Percentiles rank a stretch among this genome's conserved stretches.
phyloP scores from a whole-genome alignment of 92 coral and sea anemone genomes.

The Isaurus tuberculatus region DNA sequence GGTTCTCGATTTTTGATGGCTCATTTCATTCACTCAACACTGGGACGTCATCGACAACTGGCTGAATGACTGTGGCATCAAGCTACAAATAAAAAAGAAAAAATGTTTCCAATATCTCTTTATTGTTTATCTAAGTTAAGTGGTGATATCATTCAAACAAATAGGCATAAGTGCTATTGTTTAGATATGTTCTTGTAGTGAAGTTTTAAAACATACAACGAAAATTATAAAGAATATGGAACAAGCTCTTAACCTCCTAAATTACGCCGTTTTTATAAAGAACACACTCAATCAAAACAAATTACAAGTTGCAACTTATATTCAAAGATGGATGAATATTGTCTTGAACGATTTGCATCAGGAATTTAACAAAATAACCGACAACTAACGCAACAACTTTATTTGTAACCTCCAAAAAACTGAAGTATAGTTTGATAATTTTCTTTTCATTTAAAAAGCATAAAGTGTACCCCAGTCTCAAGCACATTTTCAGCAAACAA shows the following conservation, averaged over 20 bases:
- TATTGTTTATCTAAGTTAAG: neutral
- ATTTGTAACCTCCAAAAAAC: no score
- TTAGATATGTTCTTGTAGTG: neutral
- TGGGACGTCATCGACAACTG: neutral
- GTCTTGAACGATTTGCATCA: no score
- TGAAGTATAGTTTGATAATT: neutral
- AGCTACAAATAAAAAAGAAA: conserved; percentile 2
- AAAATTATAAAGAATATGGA: neutral
- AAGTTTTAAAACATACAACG: neutral
- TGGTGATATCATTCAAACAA: conserved; percentile 1
- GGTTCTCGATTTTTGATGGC: neutral
- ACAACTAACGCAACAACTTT: no score
- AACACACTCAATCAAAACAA: neutral
- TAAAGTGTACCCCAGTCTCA: neutral
- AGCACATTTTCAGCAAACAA: neutral
- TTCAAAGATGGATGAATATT: neutral
- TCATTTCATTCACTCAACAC: neutral
- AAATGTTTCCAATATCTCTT: neutral
- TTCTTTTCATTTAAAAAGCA: neutral
- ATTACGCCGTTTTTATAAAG: neutral
- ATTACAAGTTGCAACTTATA: neutral
- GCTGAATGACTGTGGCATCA: conserved; percentile 1
- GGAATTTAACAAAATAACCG: no score
- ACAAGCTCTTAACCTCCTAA: neutral
- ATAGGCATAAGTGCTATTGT: neutral